Percentiles rank a stretch among this genome's conserved stretches.
These are phyloP conservation scores for Eretmocerus hayati DNA, from an alignment of 2,888 invertebrate genomes.

Conservation along the genomic window DNA sequence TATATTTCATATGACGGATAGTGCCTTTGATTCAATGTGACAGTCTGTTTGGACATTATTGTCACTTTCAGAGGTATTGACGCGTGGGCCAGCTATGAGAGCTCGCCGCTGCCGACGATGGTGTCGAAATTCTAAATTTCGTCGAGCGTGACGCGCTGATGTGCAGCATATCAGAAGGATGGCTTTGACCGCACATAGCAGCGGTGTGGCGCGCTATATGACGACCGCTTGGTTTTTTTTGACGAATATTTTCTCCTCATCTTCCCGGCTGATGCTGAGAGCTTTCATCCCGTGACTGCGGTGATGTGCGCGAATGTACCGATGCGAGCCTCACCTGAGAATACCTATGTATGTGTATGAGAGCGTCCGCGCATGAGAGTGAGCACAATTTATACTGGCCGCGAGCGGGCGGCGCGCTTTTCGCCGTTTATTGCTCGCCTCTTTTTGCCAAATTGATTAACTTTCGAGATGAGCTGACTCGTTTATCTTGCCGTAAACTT, in stretches of 20 bases:
- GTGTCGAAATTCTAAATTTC: too few species aligned
- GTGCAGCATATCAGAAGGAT: too few species aligned
- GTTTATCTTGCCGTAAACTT: constrained; percentile 13
- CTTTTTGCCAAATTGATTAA: constrained; percentile 18
- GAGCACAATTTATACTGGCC: constrained; percentile 6
- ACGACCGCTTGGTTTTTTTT: not conserved
- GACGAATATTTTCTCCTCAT: too few species aligned
- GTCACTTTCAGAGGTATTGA: constrained; percentile 20
- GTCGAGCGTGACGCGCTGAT: too few species aligned
- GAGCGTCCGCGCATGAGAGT: too few species aligned
- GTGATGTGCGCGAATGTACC: too few species aligned
- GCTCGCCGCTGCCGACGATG: too few species aligned
- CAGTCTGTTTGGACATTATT: constrained; percentile 20
- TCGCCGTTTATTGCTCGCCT: constrained; percentile 13
- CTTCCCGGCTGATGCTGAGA: too few species aligned
- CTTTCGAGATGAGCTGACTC: constrained; percentile 11
- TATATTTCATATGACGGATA: constrained; percentile 22
- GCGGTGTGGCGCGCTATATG: not conserved
- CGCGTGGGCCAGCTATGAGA: constrained; percentile 11
- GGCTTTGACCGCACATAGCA: too few species aligned
- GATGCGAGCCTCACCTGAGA: too few species aligned
- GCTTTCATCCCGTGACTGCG: not conserved
- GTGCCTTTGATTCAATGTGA: constrained; percentile 16
- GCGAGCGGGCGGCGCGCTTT: constrained; percentile 1
- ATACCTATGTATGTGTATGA: too few species aligned